Conservation (phyloP, 2,888 invertebrate genomes). For the Sussaba pulchella region DNA sequence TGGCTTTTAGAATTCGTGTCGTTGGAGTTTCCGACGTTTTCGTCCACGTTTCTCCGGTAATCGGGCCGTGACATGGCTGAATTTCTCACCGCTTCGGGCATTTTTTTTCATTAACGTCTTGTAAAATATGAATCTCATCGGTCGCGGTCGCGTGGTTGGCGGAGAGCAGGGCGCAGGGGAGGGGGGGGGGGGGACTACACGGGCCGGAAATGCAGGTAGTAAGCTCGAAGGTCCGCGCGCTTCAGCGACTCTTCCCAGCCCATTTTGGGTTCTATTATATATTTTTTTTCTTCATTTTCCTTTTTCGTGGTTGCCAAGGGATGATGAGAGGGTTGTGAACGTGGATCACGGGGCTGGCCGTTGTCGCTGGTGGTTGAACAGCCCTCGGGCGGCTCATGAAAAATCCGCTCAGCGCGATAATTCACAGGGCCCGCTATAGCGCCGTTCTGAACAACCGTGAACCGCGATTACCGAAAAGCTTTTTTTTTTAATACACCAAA, state of each 20-base stretch:
- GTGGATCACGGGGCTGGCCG: slow-evolving; percentile 35
- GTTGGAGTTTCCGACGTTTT: slow-evolving; percentile 24
- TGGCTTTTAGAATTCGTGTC: slow-evolving; percentile 56
- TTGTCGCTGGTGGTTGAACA: slow-evolving; percentile 30
- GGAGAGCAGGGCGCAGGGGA: no score
- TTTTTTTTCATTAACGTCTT: slow-evolving; percentile 66
- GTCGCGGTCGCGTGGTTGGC: slow-evolving; percentile 1
- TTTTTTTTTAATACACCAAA: no score
- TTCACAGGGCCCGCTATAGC: slow-evolving; percentile 42
- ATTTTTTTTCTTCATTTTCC: no score
- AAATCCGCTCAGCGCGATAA: slow-evolving; percentile 63
- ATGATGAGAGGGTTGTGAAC: slow-evolving; percentile 50
- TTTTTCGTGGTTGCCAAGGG: slow-evolving; percentile 54
- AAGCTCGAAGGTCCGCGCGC: slow-evolving; percentile 32
- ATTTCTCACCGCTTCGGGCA: slow-evolving; percentile 56
- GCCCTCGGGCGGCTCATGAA: slow-evolving; percentile 58
- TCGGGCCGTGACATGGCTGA: background rate
- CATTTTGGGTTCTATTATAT: slow-evolving; percentile 29
- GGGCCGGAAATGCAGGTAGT: slow-evolving; percentile 38
- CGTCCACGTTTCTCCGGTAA: background rate
- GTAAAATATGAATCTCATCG: slow-evolving; percentile 67
- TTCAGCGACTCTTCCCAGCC: slow-evolving; percentile 42
- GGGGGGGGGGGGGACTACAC: slow-evolving; percentile 56
- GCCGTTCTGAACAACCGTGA: slow-evolving; percentile 24
- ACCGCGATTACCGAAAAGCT: slow-evolving; percentile 44